phyloP scores from a whole-genome alignment of 2,888 invertebrate species.

The Venustoraphidia nigricollis region DNA sequence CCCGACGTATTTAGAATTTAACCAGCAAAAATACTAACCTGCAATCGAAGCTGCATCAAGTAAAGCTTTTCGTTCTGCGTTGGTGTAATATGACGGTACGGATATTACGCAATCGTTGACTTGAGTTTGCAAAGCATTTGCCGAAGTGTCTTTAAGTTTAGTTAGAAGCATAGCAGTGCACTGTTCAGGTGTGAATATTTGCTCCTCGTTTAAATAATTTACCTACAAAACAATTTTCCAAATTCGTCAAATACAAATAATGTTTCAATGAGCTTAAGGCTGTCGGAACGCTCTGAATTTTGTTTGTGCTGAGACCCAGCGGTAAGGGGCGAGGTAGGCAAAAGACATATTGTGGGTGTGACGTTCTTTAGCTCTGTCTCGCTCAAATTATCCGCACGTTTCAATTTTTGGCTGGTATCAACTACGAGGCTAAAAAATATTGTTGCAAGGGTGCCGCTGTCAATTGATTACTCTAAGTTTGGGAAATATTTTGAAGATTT shows the following conservation, averaged over 20 bases:
- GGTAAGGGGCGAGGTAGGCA: too few species aligned
- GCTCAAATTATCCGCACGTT: too few species aligned
- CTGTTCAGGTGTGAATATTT: constrained; percentile 83
- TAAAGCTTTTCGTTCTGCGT: constrained; percentile 82
- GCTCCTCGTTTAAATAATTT: constrained; percentile 72
- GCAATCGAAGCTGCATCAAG: constrained; percentile 85
- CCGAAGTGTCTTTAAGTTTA: constrained; percentile 86
- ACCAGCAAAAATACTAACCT: constrained; percentile 30
- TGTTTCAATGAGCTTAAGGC: too few species aligned
- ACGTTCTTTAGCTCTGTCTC: too few species aligned
- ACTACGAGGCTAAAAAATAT: too few species aligned
- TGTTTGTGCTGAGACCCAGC: too few species aligned
- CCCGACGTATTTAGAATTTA: neutral
- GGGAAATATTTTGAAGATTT: too few species aligned
- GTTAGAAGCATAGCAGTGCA: constrained; percentile 92
- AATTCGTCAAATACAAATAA: neutral
- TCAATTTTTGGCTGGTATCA: too few species aligned
- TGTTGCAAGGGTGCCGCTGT: too few species aligned
- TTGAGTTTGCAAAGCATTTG: constrained; percentile 73
- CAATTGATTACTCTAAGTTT: too few species aligned
- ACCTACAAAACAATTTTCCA: constrained; percentile 31
- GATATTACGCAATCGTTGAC: constrained; percentile 90
- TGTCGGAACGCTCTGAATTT: too few species aligned
- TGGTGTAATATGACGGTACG: constrained; percentile 89
- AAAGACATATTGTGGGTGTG: too few species aligned